phyloP scores from a whole-genome alignment of 2,888 invertebrate species.

The Tetranychus piercei region DNA sequence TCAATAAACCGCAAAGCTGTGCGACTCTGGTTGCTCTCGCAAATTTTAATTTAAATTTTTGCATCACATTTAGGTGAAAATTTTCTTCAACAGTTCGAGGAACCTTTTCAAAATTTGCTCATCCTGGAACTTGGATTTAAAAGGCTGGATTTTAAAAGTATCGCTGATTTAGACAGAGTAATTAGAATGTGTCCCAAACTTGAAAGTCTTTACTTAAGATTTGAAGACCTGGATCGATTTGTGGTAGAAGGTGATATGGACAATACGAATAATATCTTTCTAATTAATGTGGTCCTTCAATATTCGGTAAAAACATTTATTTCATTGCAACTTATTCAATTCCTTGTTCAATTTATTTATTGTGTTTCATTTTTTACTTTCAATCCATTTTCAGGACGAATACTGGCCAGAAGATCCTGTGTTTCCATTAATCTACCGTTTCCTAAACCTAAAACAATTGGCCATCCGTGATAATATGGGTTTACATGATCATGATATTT shows the following conservation, averaged over 20 bases:
- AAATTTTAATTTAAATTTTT: not conserved
- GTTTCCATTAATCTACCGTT: not conserved
- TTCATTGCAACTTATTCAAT: not conserved
- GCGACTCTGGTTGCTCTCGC: too few relatives aligned
- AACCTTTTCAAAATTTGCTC: not conserved
- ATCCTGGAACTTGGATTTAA: constrained; percentile 7
- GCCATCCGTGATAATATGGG: not conserved
- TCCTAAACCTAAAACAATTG: not conserved
- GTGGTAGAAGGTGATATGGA: not conserved
- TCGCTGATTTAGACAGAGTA: not conserved
- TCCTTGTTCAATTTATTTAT: too few relatives aligned
- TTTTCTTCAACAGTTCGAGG: not conserved
- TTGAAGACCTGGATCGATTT: not conserved
- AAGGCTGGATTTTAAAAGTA: not conserved
- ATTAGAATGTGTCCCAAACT: not conserved
- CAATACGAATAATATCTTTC: not conserved
- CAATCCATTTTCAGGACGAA: not conserved
- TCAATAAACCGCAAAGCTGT: not conserved
- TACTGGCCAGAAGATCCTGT: not conserved
- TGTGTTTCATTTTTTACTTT: not conserved
- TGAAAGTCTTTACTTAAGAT: not conserved
- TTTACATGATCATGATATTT: not conserved
- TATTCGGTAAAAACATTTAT: not conserved
- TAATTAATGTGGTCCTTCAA: not conserved
- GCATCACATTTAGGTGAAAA: not conserved